Conservation (phyloP, 2,888 invertebrate species). For the Hoplodrina blanda region DNA sequence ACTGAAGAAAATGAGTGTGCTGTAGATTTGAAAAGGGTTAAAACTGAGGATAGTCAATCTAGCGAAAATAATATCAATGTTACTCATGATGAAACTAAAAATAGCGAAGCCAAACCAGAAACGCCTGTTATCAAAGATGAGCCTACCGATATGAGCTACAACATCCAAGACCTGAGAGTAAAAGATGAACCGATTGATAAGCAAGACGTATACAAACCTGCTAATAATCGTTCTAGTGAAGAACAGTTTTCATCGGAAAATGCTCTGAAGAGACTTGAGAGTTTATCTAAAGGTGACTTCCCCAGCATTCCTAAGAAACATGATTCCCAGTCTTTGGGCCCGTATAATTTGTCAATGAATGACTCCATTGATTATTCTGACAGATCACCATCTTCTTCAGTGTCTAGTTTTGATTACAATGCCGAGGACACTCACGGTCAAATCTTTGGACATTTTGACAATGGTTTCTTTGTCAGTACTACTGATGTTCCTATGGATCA, state of each 20-base stretch:
- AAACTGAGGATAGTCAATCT: slow-evolving; percentile 73
- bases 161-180: slow-evolving; percentile 79
- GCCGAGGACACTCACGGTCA: slow-evolving; percentile 92
- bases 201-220: slow-evolving; percentile 78
- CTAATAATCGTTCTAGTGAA: slow-evolving; percentile 61
- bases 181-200: slow-evolving; percentile 83
- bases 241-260: slow-evolving; percentile 90
- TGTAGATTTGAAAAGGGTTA: slow-evolving; percentile 82
- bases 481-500: slow-evolving; percentile 97
- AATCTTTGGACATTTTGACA: slow-evolving; percentile 93
- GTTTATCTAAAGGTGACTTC: slow-evolving; percentile 94
- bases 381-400: slow-evolving; percentile 91
- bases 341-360: slow-evolving; percentile 82
- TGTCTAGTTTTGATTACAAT: slow-evolving; percentile 90
- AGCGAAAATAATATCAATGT: slow-evolving; percentile 56
- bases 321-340: slow-evolving; percentile 75
- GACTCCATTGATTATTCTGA: slow-evolving; percentile 84
- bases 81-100: slow-evolving; percentile 62
- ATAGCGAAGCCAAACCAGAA: slow-evolving; percentile 80
- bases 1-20: slow-evolving; percentile 73
- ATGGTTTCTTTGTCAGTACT: slow-evolving; percentile 93
- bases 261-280: slow-evolving; percentile 94
- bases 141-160: slow-evolving; percentile 73
- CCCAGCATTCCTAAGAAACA: slow-evolving; percentile 84
- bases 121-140: slow-evolving; percentile 75